A percentile compares a stretch with the other conserved stretches of the same genome.
Conservation (phyloP, 53 echinoderm and acorn worm genomes). For the Apostichopus leukothele region DNA sequence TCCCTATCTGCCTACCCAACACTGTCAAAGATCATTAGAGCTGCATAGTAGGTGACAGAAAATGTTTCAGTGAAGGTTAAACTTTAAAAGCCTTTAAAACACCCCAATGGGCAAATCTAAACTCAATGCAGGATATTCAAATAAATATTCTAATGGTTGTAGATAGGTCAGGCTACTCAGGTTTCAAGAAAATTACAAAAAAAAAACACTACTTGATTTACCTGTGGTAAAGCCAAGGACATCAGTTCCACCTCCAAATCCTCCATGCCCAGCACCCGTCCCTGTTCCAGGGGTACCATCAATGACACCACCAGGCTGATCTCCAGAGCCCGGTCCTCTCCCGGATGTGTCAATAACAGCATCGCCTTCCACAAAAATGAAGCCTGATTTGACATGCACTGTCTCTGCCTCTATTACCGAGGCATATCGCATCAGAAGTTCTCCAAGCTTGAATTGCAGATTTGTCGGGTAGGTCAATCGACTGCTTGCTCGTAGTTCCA, state of each 20-base stretch:
- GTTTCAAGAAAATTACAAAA: too few species aligned
- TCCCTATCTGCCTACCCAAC: too few species aligned
- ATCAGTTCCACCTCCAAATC: conserved; percentile 82
- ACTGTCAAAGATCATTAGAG: too few species aligned
- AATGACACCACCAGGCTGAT: conserved; percentile 50
- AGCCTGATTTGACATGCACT: conserved; percentile 60
- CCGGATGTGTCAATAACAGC: conserved; percentile 70
- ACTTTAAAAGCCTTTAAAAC: too few species aligned
- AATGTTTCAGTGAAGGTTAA: too few species aligned
- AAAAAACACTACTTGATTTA: not conserved
- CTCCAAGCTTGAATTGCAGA: conserved; percentile 63
- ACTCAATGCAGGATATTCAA: too few species aligned
- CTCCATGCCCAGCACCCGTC: conserved; percentile 83
- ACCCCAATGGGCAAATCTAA: too few species aligned
- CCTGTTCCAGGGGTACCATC: conserved; percentile 35
- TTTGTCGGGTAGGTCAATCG: conserved; percentile 68
- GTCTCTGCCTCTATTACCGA: conserved; percentile 69
- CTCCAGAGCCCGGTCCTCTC: conserved; percentile 66
- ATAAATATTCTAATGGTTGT: too few species aligned
- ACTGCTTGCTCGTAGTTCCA: conserved; percentile 69
- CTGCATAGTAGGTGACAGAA: too few species aligned
- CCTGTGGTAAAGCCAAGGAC: conserved; percentile 64
- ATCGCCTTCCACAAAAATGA: conserved; percentile 78
- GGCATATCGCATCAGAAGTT: conserved; percentile 65
- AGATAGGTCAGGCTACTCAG: too few species aligned